A percentile compares a stretch with the other conserved stretches of the same genome.
Conservation (phyloP, 2,888 invertebrate species). For the Molorchus minor region DNA sequence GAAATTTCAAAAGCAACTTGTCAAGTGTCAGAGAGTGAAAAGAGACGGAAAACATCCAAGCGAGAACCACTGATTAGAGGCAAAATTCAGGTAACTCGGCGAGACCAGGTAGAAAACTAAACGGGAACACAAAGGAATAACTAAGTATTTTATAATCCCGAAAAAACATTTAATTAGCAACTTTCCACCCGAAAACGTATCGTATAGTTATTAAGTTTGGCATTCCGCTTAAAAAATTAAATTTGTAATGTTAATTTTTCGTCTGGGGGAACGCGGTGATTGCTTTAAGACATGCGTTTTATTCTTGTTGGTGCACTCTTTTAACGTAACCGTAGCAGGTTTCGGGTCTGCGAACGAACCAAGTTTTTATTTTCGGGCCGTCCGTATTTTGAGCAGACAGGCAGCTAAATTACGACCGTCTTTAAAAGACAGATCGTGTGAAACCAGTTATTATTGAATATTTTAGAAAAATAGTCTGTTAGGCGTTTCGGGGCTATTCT, state of each 20-base stretch:
- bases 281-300: constrained; percentile 3
- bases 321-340: constrained; percentile 23
- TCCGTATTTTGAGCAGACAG: constrained; percentile 26
- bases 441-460: constrained; percentile 35
- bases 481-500: neutral
- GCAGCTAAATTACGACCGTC: constrained; percentile 26
- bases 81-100: constrained; percentile 56
- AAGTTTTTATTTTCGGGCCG: constrained; percentile 22
- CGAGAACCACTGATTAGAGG: constrained; percentile 48
- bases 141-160: constrained; percentile 9
- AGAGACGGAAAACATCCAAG: constrained; percentile 46
- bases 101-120: constrained; percentile 25
- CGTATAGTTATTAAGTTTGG: neutral
- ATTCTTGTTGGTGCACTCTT: neutral
- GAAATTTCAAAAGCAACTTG: constrained; percentile 63
- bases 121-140: constrained; percentile 7
- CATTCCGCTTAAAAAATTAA: constrained; percentile 8
- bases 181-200: neutral
- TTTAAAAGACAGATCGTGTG: constrained; percentile 34
- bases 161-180: constrained; percentile 7
- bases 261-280: neutral
- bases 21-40: constrained; percentile 61
- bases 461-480: constrained; percentile 4
- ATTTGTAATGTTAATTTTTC: constrained; percentile 15
- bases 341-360: constrained; percentile 18